Base-by-base conservation (phyloP, 2,113 vertebrate genomes). In the Stictonetta naevosa region DNA sequence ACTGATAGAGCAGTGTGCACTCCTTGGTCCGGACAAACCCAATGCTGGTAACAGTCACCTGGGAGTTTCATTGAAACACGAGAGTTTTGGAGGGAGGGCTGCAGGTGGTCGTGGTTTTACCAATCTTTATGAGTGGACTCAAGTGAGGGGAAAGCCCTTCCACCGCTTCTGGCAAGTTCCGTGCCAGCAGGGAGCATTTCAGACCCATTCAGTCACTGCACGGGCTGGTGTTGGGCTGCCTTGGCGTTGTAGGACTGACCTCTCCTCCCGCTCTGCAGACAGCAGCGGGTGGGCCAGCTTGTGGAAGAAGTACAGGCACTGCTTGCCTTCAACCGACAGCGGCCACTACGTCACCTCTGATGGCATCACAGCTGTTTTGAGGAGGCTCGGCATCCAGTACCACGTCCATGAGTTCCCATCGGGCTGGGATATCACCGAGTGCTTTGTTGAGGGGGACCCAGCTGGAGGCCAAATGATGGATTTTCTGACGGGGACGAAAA, bases 401-500 rank as follows among this genome's bases (percentile, higher is more conserved):
- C 77, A 56, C 19, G 90, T 91, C 33, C 96, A 97, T 33, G 97
- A 96, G 79, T 93, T 98, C 42, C 96, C 92, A 0, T 98, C 98
- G 2, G 96, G 97, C 53, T 98, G 98, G 96, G 98, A 99, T 48
- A 98, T 98, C 92, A 98, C 97, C 0, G 97, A 98, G 90, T 99
- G 98, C 95, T 98, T 99, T 95, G 64, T 80, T 0, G 97, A 98
- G 25, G 98, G 98, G 3, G 97, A 98, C 40, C 94, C 97, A 3
- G 93, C 90, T 3, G 98, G 98, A 62, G 96, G 97, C 84, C 96
- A 85, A 64, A 97, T 98, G 90, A 96, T 99, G 46, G 98, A 99
- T 96, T 99, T 99, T 83, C 98, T 98, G 83, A 99, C 98, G 0
- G 98, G 98, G 31, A 98, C 98, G 4, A 87, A 92, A 55, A 83